Percentiles rank a stretch among this genome's conserved stretches.
Evolutionary conservation across 2,888 invertebrate species (phyloP).

Genomic region (Zygaena filipendulae): DNA sequence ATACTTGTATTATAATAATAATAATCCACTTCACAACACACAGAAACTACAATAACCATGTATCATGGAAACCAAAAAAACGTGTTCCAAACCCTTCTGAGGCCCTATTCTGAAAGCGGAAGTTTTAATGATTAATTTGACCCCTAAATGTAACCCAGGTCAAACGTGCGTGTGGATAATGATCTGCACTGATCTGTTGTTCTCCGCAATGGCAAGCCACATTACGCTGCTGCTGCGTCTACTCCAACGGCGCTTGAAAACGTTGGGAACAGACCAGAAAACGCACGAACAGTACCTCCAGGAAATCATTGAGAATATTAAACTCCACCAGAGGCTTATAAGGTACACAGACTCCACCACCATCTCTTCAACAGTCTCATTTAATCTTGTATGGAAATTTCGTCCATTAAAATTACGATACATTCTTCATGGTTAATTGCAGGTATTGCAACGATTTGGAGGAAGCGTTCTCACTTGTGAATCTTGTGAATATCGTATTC

Average conservation of each 20-base stretch:
- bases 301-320: slow-evolving; percentile 39
- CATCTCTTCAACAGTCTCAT: too few relatives aligned
- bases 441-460: slow-evolving; percentile 56
- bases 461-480: slow-evolving; percentile 46
- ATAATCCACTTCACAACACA: too few relatives aligned
- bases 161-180: slow-evolving; percentile 53
- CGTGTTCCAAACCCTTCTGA: too few relatives aligned
- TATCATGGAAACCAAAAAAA: too few relatives aligned
- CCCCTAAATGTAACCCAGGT: slow-evolving; percentile 23
- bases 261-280: slow-evolving; percentile 24
- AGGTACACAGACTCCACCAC: too few relatives aligned
- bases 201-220: slow-evolving; percentile 55
- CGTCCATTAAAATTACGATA: too few relatives aligned
- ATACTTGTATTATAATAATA: too few relatives aligned
- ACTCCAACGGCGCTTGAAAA: slow-evolving; percentile 35
- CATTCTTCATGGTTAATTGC: too few relatives aligned
- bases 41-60: too few relatives aligned
- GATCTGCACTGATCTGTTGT: slow-evolving; percentile 48
- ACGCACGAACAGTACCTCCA: slow-evolving; percentile 35
- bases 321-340: slow-evolving; percentile 51
- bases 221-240: slow-evolving; percentile 41
- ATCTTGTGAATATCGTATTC: slow-evolving; percentile 46
- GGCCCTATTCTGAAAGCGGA: too few relatives aligned
- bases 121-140: slow-evolving; percentile 10
- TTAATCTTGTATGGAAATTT: too few relatives aligned